Evolutionary conservation across 1,140 invertebrate species (phyloP), one percentile per base, ranked within the genome.

Genomic region (Drosophila santomea): DNA sequence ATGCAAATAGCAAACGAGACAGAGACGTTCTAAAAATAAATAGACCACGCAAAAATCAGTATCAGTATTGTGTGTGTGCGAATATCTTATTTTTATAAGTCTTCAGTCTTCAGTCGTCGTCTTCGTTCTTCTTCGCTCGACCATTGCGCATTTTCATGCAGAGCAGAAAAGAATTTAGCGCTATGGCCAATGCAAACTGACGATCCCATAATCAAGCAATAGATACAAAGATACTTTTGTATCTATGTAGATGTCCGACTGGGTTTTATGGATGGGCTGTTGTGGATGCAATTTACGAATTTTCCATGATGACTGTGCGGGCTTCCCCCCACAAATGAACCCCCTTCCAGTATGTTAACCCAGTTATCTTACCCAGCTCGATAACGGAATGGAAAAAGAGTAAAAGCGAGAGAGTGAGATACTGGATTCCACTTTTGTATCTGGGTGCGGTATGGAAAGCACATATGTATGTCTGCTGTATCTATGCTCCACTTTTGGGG

Each of bases 101-200:
- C 63, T 61, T 68, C 43, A 58, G 61, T 20, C 20, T 1, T 71
- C 67, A 17, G 35, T 38, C 12, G 14, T 50, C 32, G 32, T 51
- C 51, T 61, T 64, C 45, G 66, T 45, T 69, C 67, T 51, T 51
- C 20, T 20, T 20, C 20, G 20, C 20, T 20, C 43, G 66, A 47
- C 45, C 68, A 80, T 73, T 74, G 81, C 81, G 78, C 68, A 78
- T 78, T 86, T 64, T 85, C 73, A 68, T 80, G 77, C 76, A 80
- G 23, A 74, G 61, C 74, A 86, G 57, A 81, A 78, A 63, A 75
- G 66, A 74, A 85, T 80, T 85, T 85, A 45, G 20, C 60, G 57
- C 60, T 56, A 62, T 79, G 63, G 63, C 56, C 44, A 41, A 80
- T 61, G 78, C 78, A 80, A 78, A 77, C 63, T 25, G 48, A 25